These are phyloP conservation scores for Rhinatrema bivittatum DNA, from an alignment of 2,797 vertebrate genomes.

Conservation along the genomic window DNA sequence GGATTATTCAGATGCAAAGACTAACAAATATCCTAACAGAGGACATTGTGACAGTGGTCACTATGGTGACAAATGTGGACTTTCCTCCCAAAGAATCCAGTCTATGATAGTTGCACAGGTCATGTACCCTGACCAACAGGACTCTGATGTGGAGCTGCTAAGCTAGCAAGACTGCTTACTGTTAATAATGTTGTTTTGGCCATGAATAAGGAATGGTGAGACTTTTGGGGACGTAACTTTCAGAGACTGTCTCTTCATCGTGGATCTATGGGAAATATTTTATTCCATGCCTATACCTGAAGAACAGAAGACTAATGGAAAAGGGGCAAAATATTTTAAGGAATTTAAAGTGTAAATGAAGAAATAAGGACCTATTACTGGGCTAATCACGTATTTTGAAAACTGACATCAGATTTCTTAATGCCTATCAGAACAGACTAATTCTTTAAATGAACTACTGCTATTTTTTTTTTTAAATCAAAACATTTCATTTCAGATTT, in stretches of 20 bases:
- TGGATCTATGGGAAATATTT: slow-evolving; percentile 40
- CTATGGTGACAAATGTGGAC: slow-evolving; percentile 97
- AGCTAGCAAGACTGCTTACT: slow-evolving; percentile 37
- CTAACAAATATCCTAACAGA: slow-evolving; percentile 84
- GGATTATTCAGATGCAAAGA: slow-evolving; percentile 92
- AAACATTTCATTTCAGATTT: slow-evolving; percentile 84
- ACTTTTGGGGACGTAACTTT: slow-evolving; percentile 27
- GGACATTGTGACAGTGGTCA: slow-evolving; percentile 94
- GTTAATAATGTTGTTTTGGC: slow-evolving; percentile 1
- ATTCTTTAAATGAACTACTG: slow-evolving; percentile 72
- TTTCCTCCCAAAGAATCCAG: slow-evolving; percentile 97
- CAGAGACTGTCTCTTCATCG: slow-evolving; percentile 14
- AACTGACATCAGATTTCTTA: slow-evolving; percentile 62
- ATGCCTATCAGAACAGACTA: slow-evolving; percentile 60
- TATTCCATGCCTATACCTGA: slow-evolving; percentile 42
- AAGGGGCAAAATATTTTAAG: slow-evolving; percentile 14
- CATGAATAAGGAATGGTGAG: slow-evolving; percentile 26
- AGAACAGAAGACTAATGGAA: slow-evolving; percentile 27
- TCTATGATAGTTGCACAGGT: slow-evolving; percentile 77
- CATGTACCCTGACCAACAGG: slow-evolving; percentile 37
- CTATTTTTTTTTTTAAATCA: slow-evolving; percentile 71
- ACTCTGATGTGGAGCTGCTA: slow-evolving; percentile 61
- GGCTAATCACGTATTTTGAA: slow-evolving; percentile 45
- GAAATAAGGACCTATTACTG: slow-evolving; percentile 35
- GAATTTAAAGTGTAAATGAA: slow-evolving; percentile 42